Conservation (phyloP, 1,140 invertebrate species). For the Psilanteris sp. region DNA sequence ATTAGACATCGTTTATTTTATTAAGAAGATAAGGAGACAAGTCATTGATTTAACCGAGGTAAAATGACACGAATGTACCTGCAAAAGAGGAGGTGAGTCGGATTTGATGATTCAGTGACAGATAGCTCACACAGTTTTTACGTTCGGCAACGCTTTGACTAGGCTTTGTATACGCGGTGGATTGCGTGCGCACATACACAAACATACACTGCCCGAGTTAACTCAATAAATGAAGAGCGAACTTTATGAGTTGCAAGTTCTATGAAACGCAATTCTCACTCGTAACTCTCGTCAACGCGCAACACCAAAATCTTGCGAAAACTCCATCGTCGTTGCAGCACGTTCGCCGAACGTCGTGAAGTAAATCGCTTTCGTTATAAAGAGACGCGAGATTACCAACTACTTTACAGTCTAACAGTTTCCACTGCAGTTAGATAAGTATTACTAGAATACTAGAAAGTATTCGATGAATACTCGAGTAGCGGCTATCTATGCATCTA, state of each 20-base stretch:
- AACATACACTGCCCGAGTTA: neutral
- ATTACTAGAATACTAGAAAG: too few species aligned
- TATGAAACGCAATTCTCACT: slow-evolving; percentile 6
- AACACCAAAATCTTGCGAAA: slow-evolving; percentile 60
- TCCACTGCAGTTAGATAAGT: too few species aligned
- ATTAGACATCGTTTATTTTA: too few species aligned
- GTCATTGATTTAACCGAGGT: too few species aligned
- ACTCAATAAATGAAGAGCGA: too few species aligned
- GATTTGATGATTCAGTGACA: slow-evolving; percentile 20
- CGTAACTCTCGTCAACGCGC: slow-evolving; percentile 61
- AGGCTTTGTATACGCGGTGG: slow-evolving; percentile 15
- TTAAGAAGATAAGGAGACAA: too few species aligned
- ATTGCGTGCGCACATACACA: slow-evolving; percentile 11
- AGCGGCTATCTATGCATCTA: too few species aligned
- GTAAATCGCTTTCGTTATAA: neutral
- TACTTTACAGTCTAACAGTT: too few species aligned
- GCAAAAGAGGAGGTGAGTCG: slow-evolving; percentile 2
- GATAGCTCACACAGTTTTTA: slow-evolving; percentile 20
- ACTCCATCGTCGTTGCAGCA: slow-evolving; percentile 67
- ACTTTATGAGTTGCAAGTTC: neutral
- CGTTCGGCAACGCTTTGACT: slow-evolving; percentile 11
- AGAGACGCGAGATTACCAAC: neutral
- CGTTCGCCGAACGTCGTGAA: slow-evolving; percentile 72
- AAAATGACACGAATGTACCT: slow-evolving; percentile 3
- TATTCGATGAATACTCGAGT: too few species aligned